A percentile compares a stretch with the other conserved stretches of the same genome.
phyloP scores from a whole-genome alignment of 2,888 invertebrate genomes.

The Orchestes rusci region DNA sequence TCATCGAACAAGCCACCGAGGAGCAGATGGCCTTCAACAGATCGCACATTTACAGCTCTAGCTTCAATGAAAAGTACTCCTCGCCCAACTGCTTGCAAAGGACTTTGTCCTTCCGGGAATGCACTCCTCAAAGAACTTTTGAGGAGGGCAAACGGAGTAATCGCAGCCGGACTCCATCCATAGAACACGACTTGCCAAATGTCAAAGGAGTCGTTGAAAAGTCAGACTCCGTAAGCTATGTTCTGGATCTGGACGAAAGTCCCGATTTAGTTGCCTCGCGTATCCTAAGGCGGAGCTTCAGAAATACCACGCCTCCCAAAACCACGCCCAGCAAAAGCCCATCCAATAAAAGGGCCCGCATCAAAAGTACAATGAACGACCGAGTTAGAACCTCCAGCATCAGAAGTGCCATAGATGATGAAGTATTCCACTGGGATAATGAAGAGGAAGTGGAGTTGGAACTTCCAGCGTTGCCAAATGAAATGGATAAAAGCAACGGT shows the following conservation, averaged over 20 bases:
- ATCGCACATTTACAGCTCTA: constrained; percentile 35
- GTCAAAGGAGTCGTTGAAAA: constrained; percentile 78
- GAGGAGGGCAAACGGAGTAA: too few species aligned
- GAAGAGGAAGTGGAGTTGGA: constrained; percentile 35
- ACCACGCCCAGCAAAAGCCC: constrained; percentile 39
- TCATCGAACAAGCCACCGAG: constrained; percentile 41
- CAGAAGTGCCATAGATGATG: constrained; percentile 29
- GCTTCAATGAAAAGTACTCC: constrained; percentile 37
- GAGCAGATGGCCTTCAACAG: constrained; percentile 33
- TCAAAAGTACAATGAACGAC: constrained; percentile 40
- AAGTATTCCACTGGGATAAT: constrained; percentile 26
- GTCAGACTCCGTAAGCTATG: constrained; percentile 81
- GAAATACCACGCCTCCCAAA: constrained; percentile 46
- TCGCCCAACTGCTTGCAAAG: constrained; percentile 33
- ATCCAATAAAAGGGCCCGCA: constrained; percentile 38
- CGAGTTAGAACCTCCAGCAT: too few species aligned
- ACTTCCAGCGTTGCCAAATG: constrained; percentile 41
- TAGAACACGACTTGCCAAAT: too few species aligned
- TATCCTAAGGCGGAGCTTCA: constrained; percentile 62
- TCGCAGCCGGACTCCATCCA: too few species aligned
- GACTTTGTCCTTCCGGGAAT: constrained; percentile 37
- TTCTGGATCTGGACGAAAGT: constrained; percentile 68
- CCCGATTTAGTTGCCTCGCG: constrained; percentile 66
- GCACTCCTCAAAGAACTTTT: not conserved
- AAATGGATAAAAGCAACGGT: constrained; percentile 36